These are phyloP conservation scores for Spheniscus mendiculus DNA, from an alignment of 2,113 vertebrate genomes.

Conservation along the genomic window DNA sequence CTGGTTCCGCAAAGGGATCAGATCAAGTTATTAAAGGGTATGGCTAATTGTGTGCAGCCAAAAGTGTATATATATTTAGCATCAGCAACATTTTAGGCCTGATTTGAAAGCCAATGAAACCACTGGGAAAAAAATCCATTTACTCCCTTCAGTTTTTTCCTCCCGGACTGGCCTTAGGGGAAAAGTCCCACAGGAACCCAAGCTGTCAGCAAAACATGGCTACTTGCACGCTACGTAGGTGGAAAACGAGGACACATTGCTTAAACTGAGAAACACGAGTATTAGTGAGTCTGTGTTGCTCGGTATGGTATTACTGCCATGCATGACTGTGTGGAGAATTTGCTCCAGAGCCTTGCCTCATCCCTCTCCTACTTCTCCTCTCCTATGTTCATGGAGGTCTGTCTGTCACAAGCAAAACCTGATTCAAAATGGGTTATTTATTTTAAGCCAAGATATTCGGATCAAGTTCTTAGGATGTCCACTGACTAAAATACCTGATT, in stretches of 20 bases:
- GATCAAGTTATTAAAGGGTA: neutral
- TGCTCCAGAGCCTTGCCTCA: neutral
- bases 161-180: neutral
- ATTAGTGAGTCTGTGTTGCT: neutral
- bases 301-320: neutral
- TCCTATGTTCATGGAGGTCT: neutral
- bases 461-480: conserved; percentile 45
- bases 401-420: neutral
- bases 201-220: neutral
- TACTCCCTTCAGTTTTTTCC: neutral
- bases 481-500: conserved; percentile 32
- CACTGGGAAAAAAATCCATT: neutral
- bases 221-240: neutral
- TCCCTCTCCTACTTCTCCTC: neutral
- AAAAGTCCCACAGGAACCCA: neutral
- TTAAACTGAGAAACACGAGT: neutral
- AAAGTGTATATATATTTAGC: neutral
- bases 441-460: conserved; percentile 2
- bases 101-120: neutral
- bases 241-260: neutral
- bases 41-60: neutral
- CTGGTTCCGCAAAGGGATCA: neutral
- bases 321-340: neutral
- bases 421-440: conserved; percentile 26
- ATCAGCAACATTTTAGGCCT: neutral